Conservation (phyloP, 2,113 vertebrate species). For the Tachycineta bicolor region DNA sequence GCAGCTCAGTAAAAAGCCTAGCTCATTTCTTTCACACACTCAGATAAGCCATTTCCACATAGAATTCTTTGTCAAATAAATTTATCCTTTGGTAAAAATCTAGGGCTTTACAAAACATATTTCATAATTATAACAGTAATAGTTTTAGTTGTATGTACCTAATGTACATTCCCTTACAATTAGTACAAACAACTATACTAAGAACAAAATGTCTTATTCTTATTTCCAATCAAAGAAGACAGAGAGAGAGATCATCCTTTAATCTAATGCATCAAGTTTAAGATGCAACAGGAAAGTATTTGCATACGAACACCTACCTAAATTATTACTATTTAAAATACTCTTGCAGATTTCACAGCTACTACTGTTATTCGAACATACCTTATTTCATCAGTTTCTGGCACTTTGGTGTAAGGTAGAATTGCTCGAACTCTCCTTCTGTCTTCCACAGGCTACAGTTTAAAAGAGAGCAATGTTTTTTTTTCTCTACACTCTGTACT, state of each 20-base stretch:
- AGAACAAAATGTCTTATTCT: not conserved
- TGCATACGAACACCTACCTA: not conserved
- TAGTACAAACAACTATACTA: not conserved
- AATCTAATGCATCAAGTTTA: not conserved
- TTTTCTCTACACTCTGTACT: not conserved
- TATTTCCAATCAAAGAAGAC: not conserved
- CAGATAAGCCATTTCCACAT: not conserved
- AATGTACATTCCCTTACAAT: not conserved
- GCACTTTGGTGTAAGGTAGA: constrained; percentile 99
- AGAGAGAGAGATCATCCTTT: not conserved
- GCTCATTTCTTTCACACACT: not conserved
- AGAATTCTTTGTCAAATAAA: not conserved
- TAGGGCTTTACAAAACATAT: not conserved
- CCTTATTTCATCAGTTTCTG: constrained; percentile 99
- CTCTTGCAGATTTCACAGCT: not conserved
- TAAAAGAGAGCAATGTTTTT: not conserved
- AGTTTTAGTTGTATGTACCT: not conserved
- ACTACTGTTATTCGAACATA: constrained; percentile 53
- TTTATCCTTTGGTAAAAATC: not conserved
- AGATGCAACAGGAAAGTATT: not conserved
- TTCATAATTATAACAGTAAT: not conserved
- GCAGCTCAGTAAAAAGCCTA: not conserved
- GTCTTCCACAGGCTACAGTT: constrained; percentile 93
- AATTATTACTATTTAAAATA: not conserved
- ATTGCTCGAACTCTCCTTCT: constrained; percentile 96